phyloP scores from a whole-genome alignment of 1,140 invertebrate species.

The Leptinotarsa defecta region DNA sequence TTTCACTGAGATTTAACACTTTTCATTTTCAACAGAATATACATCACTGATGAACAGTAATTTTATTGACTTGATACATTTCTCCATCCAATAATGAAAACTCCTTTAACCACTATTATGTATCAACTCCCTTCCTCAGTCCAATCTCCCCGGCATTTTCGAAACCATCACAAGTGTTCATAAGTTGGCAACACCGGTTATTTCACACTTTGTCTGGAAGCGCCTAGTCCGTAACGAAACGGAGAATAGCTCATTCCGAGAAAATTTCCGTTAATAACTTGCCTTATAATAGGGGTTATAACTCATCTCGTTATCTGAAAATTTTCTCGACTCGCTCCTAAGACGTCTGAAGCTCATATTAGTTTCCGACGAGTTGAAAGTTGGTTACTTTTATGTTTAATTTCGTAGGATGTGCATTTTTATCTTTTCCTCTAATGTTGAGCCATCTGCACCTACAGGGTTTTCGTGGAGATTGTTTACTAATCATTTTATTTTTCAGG shows the following conservation, averaged over 20 bases:
- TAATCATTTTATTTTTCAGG: too few relatives aligned
- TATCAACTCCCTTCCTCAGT: too few relatives aligned
- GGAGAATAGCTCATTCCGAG: conserved; percentile 20
- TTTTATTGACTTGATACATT: too few relatives aligned
- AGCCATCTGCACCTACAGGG: too few relatives aligned
- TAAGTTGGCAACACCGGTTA: conserved; percentile 10
- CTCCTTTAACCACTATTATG: too few relatives aligned
- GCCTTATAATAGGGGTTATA: conserved; percentile 15
- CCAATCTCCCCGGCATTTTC: too few relatives aligned
- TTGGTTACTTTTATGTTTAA: conserved; percentile 12
- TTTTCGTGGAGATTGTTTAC: too few relatives aligned
- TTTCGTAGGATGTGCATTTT: background rate
- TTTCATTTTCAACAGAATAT: too few relatives aligned
- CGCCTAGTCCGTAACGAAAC: conserved; percentile 6
- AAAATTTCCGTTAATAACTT: conserved; percentile 17
- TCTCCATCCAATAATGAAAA: too few relatives aligned
- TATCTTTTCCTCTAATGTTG: background rate
- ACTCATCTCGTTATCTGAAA: conserved; percentile 14
- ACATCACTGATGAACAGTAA: too few relatives aligned
- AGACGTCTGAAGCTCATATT: conserved; percentile 17
- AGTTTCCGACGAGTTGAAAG: conserved; percentile 8
- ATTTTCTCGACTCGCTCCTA: background rate
- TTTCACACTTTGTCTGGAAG: conserved; percentile 13
- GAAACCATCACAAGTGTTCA: background rate
- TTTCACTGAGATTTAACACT: too few relatives aligned